Evolutionary conservation across 2,888 invertebrate species (phyloP), one percentile per base, ranked within the genome.

Genomic region (Mythimna albipuncta): DNA sequence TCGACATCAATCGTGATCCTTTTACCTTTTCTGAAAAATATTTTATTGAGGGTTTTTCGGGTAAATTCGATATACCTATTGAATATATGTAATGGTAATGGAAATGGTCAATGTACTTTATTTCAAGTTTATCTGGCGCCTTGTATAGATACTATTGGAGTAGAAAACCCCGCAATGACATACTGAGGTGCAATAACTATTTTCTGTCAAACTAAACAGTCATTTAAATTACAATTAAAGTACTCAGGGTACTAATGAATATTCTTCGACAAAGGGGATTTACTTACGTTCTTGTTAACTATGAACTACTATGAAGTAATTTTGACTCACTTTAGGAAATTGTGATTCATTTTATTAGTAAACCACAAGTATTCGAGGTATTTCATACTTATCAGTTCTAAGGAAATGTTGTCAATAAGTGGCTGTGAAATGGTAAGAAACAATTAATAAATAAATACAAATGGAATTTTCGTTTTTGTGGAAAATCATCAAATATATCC

Each of bases 291-390:
- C 57, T 21, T 44, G 62, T 16, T 75, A 1, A 68, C 41, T 50
- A 61, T 3, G 11, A n/a, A 35, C 77, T 1, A 68, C 41, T 50
- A 61, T 3, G 11, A n/a, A 35, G 11, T 5, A 3, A 77, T 77
- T 50, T 62, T 57, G 70, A 62, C n/a, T 57, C 32, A 70, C 21
- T 62, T 41, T 35, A n/a, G n/a, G 19, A 67, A 35, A n/a, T 0
- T 6, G 26, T 6, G 1, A 13, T 50, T 35, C 19, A 61, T 10
- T 38, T 26, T 19, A 32, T 68, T 47, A 62, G 50, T 52, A 11
- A 52, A 70, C n/a, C 26, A 19, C 11, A 61, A 41, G 9, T 26
- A 44, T 19, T 13, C 2, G 10, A n/a, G n/a, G 44, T 38, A 5
- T 32, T 16, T 21, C 2, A 32, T n/a, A 35, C 1, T 0, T 44